Evolutionary conservation across 2,797 vertebrate genomes (phyloP).

Genomic region (Sebastes oblongus): DNA sequence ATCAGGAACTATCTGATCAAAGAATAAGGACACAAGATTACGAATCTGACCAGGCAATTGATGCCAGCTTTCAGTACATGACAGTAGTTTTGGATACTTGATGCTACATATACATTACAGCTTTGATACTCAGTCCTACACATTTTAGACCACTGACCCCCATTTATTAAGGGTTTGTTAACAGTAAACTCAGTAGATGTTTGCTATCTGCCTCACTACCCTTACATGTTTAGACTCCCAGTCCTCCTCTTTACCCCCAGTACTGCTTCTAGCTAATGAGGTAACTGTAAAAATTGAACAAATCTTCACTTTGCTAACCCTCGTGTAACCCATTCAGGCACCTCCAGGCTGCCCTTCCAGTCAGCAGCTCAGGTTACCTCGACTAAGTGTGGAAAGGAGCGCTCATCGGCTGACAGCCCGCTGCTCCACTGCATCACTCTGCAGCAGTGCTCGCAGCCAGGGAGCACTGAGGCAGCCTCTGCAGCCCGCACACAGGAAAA

Average conservation of each 20-base stretch:
- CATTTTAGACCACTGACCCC: not conserved
- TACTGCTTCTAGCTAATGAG: not conserved
- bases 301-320: conserved; percentile 23
- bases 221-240: not conserved
- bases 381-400: conserved; percentile 47
- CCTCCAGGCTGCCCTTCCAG: conserved; percentile 48
- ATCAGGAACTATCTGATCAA: not conserved
- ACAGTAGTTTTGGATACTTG: not conserved
- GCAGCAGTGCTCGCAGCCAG: conserved; percentile 66
- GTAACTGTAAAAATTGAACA: not conserved
- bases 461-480: conserved; percentile 53
- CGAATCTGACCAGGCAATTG: not conserved
- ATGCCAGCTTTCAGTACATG: not conserved
- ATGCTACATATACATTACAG: not conserved
- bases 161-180: not conserved
- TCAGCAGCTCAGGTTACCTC: conserved; percentile 70
- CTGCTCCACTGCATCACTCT: conserved; percentile 80
- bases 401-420: conserved; percentile 58
- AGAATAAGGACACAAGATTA: not conserved
- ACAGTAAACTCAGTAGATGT: not conserved
- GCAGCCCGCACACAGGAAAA: conserved; percentile 64
- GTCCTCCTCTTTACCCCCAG: not conserved
- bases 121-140: not conserved
- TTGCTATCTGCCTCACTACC: not conserved
- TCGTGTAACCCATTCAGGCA: conserved; percentile 11